Conservation (phyloP, 1,140 invertebrate genomes). For the Colletes latitarsis region DNA sequence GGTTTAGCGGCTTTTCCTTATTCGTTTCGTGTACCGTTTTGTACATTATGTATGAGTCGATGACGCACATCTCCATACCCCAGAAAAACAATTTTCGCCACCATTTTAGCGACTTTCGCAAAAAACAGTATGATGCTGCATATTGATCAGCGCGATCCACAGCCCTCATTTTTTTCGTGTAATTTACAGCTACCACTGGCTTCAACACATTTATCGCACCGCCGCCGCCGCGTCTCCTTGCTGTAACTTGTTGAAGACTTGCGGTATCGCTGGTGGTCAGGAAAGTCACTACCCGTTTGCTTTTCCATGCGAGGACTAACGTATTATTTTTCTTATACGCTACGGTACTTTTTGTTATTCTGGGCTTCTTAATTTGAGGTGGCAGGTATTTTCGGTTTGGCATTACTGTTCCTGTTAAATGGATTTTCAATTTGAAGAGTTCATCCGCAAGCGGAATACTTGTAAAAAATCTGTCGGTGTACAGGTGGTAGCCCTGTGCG, state of each 20-base stretch:
- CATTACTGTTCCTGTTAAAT: conserved; percentile 53
- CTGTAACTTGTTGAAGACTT: conserved; percentile 26
- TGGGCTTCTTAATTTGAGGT: conserved; percentile 50
- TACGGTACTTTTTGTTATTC: conserved; percentile 39
- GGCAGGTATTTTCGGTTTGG: conserved; percentile 55
- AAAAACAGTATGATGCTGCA: neutral
- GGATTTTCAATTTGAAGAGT: conserved; percentile 50
- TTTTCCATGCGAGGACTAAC: conserved; percentile 52
- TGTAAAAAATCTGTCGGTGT: conserved; percentile 47
- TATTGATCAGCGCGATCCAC: conserved; percentile 22
- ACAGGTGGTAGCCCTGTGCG: conserved; percentile 30
- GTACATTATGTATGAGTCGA: conserved; percentile 50
- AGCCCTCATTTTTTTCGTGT: conserved; percentile 39
- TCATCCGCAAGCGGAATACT: conserved; percentile 49
- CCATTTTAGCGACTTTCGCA: conserved; percentile 61
- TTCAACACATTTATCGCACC: conserved; percentile 31
- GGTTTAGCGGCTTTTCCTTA: conserved; percentile 43
- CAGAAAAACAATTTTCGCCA: conserved; percentile 61
- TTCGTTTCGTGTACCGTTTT: conserved; percentile 34
- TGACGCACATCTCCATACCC: conserved; percentile 47
- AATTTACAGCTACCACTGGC: conserved; percentile 28
- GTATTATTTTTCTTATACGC: conserved; percentile 47
- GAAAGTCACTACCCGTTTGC: conserved; percentile 52
- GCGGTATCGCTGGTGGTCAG: conserved; percentile 43
- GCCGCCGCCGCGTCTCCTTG: conserved; percentile 17